Base-by-base conservation (phyloP, 1,140 invertebrate species). In the Temnothorax curvispinosus region DNA sequence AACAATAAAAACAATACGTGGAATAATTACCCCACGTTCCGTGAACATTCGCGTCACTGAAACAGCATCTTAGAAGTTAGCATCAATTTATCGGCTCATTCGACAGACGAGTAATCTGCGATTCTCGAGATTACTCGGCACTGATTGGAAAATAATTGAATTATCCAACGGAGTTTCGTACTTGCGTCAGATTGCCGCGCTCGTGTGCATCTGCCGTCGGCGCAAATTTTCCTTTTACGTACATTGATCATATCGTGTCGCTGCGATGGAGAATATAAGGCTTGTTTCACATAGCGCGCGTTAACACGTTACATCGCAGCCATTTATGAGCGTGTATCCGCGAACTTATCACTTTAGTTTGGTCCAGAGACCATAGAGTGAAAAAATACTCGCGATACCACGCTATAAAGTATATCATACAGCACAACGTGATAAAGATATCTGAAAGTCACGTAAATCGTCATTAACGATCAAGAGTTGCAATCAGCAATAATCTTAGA, bases 141-240 rank as follows among this genome's bases (percentile, higher is more conserved):
- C 6, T 64, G 41, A 56, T 77, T 60, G 56, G 41, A 77, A 77
- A 77, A 77, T 77, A 64, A 77, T 77, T 77, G 15, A 64, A 77
- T 77, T 77, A 64, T 27, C 21, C 27, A 47, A 64, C 11, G 7
- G 52, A 58, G 41, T 56, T 56, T 54, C 27, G 11, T 21, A 11
- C 64, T 77, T 77, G 18, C 18, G 9, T 64, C 75, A 47, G 41
- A 77, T 47, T 32, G 41, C 18, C 41, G 8, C 15, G 21, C 5
- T 8, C 8, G 18, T 18, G 3, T 35, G 27, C 47, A 15, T n/a
- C 50, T 18, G 21, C 38, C 72, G 35, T 56, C 27, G 71, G 11
- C 32, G 32, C 15, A 15, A 77, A 77, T 64, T 62, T 64, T 64
- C 41, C 44, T 77, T 64, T 60, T 58, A 76, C 52, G 38, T 58